Base-by-base conservation (phyloP, 2,113 vertebrate species). In the Trogon surrucura region DNA sequence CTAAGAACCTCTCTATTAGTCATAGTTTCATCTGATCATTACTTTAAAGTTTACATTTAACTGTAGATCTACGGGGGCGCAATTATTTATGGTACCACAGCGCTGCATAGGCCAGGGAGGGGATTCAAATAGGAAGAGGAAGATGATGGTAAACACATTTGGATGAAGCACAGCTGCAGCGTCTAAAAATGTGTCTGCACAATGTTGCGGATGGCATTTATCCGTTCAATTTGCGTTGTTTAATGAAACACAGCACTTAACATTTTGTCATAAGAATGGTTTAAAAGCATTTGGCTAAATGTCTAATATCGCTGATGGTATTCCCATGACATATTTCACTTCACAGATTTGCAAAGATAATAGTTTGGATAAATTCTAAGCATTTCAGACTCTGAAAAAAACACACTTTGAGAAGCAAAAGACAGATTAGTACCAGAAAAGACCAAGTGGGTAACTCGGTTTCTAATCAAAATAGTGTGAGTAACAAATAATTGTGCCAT, bases 401-500 rank as follows among this genome's bases (percentile, higher is more conserved):
- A 79, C n/a, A 41, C 13, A 73, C 30, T 69, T 80, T 53, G 32
- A 87, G 48, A 94, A 50, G 41, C 19, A 74, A 92, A 98, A 94
- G 96, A 96, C 61, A 94, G 90, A 97, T 94, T 97, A 96, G 94
- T 79, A 83, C 91, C 92, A 95, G 96, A 97, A 98, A 98, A 97
- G 97, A 97, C 95, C 97, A 97, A 98, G 93, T 91, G 88, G 72
- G 93, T 97, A 98, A 94, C 84, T 97, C 95, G 90, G 71, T 95
- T 96, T 79, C 80, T 91, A 97, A 90, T 26, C 92, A 87, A 98
- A 98, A 98, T 90, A 97, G 70, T 96, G 41, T 64, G 97, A 98
- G 97, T 95, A 97, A 98, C 93, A 97, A 98, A 97, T 98, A 98
- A 98, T 97, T 96, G 97, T 91, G 96, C 95, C 90, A 96, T 98